Conservation (phyloP, 1,140 invertebrate species). For the Chironomus striatipennis region DNA sequence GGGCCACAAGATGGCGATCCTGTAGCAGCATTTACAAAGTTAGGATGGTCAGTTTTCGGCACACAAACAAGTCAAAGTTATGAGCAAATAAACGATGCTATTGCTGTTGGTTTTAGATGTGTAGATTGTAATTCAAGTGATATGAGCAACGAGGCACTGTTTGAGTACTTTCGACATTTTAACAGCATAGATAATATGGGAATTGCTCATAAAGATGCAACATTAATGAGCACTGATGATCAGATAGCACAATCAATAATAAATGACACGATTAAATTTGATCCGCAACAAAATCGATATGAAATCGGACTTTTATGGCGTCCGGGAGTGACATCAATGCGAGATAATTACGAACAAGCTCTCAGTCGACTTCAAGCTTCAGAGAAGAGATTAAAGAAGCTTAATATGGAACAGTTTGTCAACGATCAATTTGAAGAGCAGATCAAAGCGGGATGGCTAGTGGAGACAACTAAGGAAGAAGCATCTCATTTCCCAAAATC, state of each 20-base stretch:
- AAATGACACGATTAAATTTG: background rate
- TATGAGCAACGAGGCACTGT: background rate
- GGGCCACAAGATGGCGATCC: background rate
- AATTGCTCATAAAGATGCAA: background rate
- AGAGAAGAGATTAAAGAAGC: constrained; percentile 9
- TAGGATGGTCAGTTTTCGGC: constrained; percentile 20
- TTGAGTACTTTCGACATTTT: no score
- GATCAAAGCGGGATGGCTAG: no score
- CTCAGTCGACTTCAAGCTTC: constrained; percentile 19
- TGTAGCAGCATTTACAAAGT: background rate
- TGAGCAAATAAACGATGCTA: no score
- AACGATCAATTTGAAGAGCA: no score
- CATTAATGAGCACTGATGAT: background rate
- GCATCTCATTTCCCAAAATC: no score
- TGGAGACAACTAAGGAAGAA: no score
- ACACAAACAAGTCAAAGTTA: no score
- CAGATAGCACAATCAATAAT: background rate
- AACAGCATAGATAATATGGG: background rate
- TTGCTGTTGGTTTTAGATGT: background rate
- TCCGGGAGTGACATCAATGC: background rate
- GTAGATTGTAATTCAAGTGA: background rate
- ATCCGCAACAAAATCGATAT: background rate
- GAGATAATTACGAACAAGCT: constrained; percentile 24
- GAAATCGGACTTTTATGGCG: constrained; percentile 27
- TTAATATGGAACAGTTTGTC: no score